Base-by-base conservation (phyloP, 2,113 vertebrate species). In the Zootoca vivipara region DNA sequence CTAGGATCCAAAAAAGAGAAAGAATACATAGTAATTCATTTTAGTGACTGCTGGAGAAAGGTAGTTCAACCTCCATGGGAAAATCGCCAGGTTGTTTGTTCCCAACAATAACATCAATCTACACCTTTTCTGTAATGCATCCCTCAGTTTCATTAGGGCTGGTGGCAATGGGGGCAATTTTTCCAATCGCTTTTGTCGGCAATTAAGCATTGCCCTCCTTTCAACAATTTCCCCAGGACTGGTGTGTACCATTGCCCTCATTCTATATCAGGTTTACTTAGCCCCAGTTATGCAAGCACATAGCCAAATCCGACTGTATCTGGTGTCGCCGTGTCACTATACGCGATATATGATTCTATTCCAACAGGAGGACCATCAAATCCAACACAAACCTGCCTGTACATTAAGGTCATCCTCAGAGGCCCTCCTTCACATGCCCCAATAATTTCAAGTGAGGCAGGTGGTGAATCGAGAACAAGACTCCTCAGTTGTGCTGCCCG, bases 1-100 rank as follows among this genome's bases (percentile, higher is more conserved):
- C 22, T 87, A 85, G 65, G 62, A 86, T 64, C 87, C n/a, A 89
- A 91, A 78, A 65, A 38, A 75, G 38, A 85, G 7, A 46, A 58
- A 65, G 56, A 46, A 85, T 78, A 28, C 22, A 85, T 85, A 85
- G 79, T 2, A 3, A 62, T 73, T 62, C 62, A 56, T 52, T 88
- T 83, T 75, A 56, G 28, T 75, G 62, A 5, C 42, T 52, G 56
- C 40, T 67, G 81, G n/a, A 52, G 65, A 74, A 52, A 6, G n/a
- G 26, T 77, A 78, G 42, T 28, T 52, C 69, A 83, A 62, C 30
- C 12, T 56, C 13, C 3, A 13, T 24, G 15, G 12, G 7, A 62
- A 73, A 64, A 40, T 18, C 24, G 40, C 3, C 24, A 52, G 33
- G 40, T n/a, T 15, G n/a, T 52, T 22, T 35, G 38, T 12, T 73